A percentile compares a stretch with the other conserved stretches of the same genome.
phyloP scores from a whole-genome alignment of 2,113 vertebrate species.

The Peromyscus leucopus region DNA sequence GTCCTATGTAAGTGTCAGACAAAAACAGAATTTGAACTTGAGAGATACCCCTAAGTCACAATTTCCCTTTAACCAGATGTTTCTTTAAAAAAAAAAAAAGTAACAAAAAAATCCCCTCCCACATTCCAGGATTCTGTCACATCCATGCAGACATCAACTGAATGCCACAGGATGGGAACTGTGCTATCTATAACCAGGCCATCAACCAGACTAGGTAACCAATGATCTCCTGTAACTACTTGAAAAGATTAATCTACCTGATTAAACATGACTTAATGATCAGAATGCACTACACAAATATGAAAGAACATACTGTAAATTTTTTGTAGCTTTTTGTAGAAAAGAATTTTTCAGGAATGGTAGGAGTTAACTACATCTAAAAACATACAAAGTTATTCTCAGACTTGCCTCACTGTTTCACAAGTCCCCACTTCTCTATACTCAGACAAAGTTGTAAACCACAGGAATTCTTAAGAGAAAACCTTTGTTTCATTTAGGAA shows the following conservation, averaged over 20 bases:
- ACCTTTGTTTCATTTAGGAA: constrained; percentile 61
- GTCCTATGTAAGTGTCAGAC: background rate
- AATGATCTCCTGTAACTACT: constrained; percentile 3
- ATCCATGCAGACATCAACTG: background rate
- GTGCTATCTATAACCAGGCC: background rate
- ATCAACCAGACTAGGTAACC: constrained; percentile 38
- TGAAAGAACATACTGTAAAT: constrained; percentile 55
- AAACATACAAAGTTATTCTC: background rate
- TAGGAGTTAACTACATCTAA: constrained; percentile 50
- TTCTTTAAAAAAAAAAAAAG: background rate
- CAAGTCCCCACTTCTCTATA: constrained; percentile 14
- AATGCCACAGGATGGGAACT: constrained; percentile 39
- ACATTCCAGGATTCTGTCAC: background rate
- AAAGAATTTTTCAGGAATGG: constrained; percentile 49
- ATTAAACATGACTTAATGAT: constrained; percentile 46
- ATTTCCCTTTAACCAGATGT: background rate
- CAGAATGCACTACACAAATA: constrained; percentile 54
- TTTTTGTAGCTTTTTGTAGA: constrained; percentile 5
- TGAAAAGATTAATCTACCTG: constrained; percentile 27
- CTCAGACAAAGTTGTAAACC: constrained; percentile 24
- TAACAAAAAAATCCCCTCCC: background rate
- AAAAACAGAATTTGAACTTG: constrained; percentile 21
- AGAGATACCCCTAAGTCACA: background rate
- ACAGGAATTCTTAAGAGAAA: constrained; percentile 51
- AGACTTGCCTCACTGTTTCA: constrained; percentile 36